phyloP scores from a whole-genome alignment of 92 coral and sea anemone species.

The Epizoanthus rinbou region DNA sequence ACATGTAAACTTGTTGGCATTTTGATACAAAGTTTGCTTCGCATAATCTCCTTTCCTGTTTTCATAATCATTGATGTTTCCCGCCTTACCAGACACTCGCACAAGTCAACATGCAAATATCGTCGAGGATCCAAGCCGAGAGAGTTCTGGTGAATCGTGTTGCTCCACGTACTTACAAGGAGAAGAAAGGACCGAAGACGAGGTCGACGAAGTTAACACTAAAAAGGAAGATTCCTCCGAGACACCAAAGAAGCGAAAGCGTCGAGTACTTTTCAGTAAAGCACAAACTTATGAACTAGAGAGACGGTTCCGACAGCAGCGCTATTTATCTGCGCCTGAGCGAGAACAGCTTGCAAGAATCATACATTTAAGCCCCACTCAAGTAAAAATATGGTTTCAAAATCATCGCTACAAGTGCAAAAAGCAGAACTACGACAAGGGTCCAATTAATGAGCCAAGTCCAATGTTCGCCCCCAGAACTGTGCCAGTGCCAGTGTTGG shows the following conservation, averaged over 20 bases:
- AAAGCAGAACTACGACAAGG: slow-evolving; percentile 93
- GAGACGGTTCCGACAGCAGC: slow-evolving; percentile 94
- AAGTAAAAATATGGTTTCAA: slow-evolving; percentile 99
- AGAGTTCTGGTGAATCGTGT: slow-evolving; percentile 34
- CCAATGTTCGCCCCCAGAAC: slow-evolving; percentile 93
- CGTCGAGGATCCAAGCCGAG: slow-evolving; percentile 25
- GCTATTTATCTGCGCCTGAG: slow-evolving; percentile 98
- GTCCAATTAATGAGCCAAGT: slow-evolving; percentile 70
- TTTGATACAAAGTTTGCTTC: slow-evolving; percentile 20
- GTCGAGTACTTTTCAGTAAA: slow-evolving; percentile 94
- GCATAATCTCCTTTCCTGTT: slow-evolving; percentile 30
- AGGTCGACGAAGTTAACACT: slow-evolving; percentile 50
- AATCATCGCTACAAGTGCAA: slow-evolving; percentile 99
- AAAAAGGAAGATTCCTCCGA: slow-evolving; percentile 73
- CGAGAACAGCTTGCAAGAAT: slow-evolving; percentile 97
- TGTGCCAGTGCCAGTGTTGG: slow-evolving; percentile 88
- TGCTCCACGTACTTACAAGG: slow-evolving; percentile 65
- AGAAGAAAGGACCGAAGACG: slow-evolving; percentile 59
- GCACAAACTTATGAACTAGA: slow-evolving; percentile 99
- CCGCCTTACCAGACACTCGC: slow-evolving; percentile 48
- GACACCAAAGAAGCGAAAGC: slow-evolving; percentile 95
- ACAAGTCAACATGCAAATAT: slow-evolving; percentile 44
- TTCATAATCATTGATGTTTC: slow-evolving; percentile 39
- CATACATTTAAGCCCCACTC: slow-evolving; percentile 96
- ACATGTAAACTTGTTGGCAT: slow-evolving; percentile 3